phyloP scores from a whole-genome alignment of 2,113 vertebrate species.

The Ageneiosus marmoratus region DNA sequence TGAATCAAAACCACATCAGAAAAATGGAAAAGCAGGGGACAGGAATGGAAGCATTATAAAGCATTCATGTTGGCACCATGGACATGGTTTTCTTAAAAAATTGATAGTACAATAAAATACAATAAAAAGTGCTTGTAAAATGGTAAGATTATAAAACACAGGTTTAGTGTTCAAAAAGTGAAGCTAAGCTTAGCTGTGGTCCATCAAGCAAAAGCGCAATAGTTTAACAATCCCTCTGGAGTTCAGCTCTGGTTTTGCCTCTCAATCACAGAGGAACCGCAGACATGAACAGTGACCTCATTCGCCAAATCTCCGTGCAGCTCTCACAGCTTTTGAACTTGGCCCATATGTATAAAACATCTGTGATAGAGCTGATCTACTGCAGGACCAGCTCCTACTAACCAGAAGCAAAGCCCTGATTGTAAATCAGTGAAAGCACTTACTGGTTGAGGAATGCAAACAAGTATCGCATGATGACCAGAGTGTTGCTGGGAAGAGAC shows the following conservation, averaged over 20 bases:
- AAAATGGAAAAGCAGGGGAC: constrained; percentile 3
- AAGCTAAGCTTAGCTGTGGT: constrained; percentile 11
- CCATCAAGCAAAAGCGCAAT: background rate
- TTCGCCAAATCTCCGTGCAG: background rate
- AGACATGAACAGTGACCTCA: constrained; percentile 18
- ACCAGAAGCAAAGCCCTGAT: background rate
- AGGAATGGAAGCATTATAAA: constrained; percentile 19
- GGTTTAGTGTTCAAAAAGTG: constrained; percentile 4
- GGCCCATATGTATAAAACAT: constrained; percentile 12
- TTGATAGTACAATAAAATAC: background rate
- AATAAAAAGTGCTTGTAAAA: constrained; percentile 34
- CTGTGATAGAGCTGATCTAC: background rate
- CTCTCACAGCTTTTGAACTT: constrained; percentile 14
- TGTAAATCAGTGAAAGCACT: constrained; percentile 67
- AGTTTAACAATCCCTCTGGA: constrained; percentile 14
- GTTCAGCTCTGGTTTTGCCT: background rate
- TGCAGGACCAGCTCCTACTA: background rate
- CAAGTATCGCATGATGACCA: constrained; percentile 98
- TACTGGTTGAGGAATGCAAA: constrained; percentile 96
- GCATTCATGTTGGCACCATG: background rate
- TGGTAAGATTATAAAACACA: constrained; percentile 6
- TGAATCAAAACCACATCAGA: constrained; percentile 15
- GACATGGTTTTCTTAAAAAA: background rate
- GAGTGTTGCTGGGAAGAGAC: constrained; percentile 83
- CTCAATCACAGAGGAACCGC: constrained; percentile 31